A percentile compares a stretch with the other conserved stretches of the same genome.
phyloP scores from a whole-genome alignment of 2,888 invertebrate species.

The Matsumyia berberina region DNA sequence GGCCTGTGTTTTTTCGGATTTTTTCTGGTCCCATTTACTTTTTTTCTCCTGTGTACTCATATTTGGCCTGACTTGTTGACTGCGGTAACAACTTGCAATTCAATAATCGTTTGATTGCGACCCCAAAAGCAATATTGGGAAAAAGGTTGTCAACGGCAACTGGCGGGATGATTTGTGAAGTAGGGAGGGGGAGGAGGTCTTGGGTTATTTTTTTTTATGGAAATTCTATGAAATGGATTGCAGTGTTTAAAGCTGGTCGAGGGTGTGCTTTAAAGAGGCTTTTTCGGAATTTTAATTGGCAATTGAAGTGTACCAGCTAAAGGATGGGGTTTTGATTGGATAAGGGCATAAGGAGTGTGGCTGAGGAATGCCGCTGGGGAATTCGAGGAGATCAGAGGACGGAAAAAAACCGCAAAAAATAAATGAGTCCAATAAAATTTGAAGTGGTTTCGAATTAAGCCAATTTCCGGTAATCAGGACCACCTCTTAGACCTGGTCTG shows the following conservation, averaged over 20 bases:
- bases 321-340: not conserved
- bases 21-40: constrained; percentile 33
- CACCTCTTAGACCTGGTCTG: too few relatives aligned
- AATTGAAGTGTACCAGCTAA: not conserved
- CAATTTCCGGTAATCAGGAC: too few relatives aligned
- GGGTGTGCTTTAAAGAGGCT: constrained; percentile 24
- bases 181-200: constrained; percentile 14
- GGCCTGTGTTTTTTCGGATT: constrained; percentile 6
- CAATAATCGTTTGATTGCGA: constrained; percentile 76
- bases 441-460: too few relatives aligned
- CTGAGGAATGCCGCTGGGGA: too few relatives aligned
- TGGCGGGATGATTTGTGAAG: constrained; percentile 72
- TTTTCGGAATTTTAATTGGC: constrained; percentile 26
- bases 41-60: constrained; percentile 62
- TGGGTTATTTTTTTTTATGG: constrained; percentile 10
- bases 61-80: constrained; percentile 75
- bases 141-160: constrained; percentile 74
- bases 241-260: constrained; percentile 39
- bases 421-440: too few relatives aligned
- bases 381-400: too few relatives aligned
- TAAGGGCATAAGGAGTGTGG: too few relatives aligned
- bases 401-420: too few relatives aligned
- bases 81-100: constrained; percentile 76
- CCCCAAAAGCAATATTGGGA: constrained; percentile 75
- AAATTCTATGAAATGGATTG: constrained; percentile 16